Base-by-base conservation (phyloP, 2,797 vertebrate genomes). In the Iguana delicatissima region DNA sequence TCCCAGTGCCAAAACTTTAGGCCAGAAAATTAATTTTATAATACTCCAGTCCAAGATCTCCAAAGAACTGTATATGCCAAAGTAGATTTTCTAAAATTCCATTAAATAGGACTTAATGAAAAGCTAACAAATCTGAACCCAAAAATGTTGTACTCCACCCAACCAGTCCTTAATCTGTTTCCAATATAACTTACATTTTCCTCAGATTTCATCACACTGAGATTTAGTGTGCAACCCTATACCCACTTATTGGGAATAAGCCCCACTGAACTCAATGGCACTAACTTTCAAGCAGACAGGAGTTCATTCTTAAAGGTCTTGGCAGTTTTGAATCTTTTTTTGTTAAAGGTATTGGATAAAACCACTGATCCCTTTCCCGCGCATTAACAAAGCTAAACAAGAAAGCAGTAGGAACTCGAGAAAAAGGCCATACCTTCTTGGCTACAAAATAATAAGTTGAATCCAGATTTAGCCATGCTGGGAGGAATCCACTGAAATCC, bases 131-230 rank as follows among this genome's bases (percentile, higher is more conserved):
- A 73, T 35, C 29, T 73, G 1, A 64, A 5, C 20, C 16, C 13
- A 90, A 55, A 42, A 83, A 59, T 18, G 42, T 62, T 55, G 52
- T n/a, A 50, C 76, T 62, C 62, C 81, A 38, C 5, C 29, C 7
- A 72, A n/a, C 0, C 0, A 91, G 26, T 38, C 42, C 84, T n/a
- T 76, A 77, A 1, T 0, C 1, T 10, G 18, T 59, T 94, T 92
- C 85, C 82, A 62, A 94, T 89, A 88, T 87, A 91, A 90, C 62
- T 92, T 89, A 73, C 35, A 88, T 72, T 89, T 87, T 93, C 91
- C 35, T 1, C 0, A 24, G 50, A 88, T 84, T 92, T 89, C 14
- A 85, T 4, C 35, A 92, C 0, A 42, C 73, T 64, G 81, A 93
- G 93, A 93, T 92, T 93, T 93, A 80, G 79, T 4, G 13, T 55